Conservation (phyloP, 2,113 vertebrate genomes). For the Chaetura pelagica region DNA sequence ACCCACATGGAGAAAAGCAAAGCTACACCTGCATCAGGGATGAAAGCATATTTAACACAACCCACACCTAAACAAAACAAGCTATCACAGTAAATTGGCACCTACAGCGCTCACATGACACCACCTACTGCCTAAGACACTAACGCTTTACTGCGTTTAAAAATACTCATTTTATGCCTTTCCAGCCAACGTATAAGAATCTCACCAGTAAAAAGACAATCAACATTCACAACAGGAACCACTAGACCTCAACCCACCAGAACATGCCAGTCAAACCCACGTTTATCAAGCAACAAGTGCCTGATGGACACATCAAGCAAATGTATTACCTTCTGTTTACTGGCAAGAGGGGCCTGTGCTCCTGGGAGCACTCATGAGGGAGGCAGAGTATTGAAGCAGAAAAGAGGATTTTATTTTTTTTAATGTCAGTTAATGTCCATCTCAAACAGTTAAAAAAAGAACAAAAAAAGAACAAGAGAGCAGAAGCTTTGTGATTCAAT, state of each 20-base stretch:
- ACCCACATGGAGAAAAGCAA: neutral
- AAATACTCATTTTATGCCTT: neutral
- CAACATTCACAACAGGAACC: neutral
- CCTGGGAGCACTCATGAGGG: neutral
- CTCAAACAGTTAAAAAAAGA: neutral
- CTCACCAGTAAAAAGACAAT: neutral
- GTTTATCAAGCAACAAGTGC: neutral
- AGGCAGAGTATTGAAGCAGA: neutral
- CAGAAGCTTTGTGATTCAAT: neutral
- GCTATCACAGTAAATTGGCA: neutral
- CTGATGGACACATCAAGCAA: neutral
- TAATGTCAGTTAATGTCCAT: neutral
- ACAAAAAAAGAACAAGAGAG: accelerated
- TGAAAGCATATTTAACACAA: neutral
- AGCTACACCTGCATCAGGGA: neutral
- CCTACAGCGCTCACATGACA: neutral
- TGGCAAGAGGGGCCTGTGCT: neutral
- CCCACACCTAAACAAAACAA: neutral
- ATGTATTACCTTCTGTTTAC: neutral
- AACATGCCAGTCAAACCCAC: neutral
- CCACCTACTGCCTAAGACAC: neutral
- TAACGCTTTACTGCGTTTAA: neutral
- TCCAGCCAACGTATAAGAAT: neutral
- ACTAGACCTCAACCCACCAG: neutral
- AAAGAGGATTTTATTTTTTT: neutral